Percentiles rank a stretch among this genome's conserved stretches.
Evolutionary conservation across 1,140 invertebrate genomes (phyloP).

Genomic region (Brachionus paranguensis): DNA sequence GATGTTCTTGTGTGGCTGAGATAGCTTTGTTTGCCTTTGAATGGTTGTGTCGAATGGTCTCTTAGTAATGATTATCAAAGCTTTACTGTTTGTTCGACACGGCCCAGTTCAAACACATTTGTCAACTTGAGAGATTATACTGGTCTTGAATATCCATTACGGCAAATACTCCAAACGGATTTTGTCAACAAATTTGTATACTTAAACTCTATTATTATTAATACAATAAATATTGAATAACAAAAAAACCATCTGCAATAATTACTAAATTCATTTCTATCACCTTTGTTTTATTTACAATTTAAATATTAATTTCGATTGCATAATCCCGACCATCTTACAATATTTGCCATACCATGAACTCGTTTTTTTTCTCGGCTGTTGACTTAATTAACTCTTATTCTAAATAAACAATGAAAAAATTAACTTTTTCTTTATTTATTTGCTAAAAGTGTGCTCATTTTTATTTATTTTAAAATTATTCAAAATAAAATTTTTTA

Average conservation of each 20-base stretch:
- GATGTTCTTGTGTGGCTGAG: slow-evolving; percentile 13
- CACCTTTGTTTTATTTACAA: background rate
- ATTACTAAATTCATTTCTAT: background rate
- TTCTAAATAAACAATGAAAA: background rate
- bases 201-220: background rate
- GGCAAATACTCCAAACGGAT: background rate
- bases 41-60: background rate
- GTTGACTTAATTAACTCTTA: background rate
- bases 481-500: too few species aligned
- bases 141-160: background rate
- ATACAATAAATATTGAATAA: background rate
- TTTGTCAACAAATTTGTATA: background rate
- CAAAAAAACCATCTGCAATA: background rate
- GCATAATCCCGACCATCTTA: background rate
- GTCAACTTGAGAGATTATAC: background rate
- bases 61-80: slow-evolving; percentile 24
- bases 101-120: background rate
- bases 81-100: background rate
- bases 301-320: background rate
- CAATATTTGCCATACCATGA: background rate
- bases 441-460: background rate
- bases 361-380: background rate
- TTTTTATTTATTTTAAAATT: too few species aligned
- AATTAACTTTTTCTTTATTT: background rate
- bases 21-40: background rate